Evolutionary conservation across 2,113 vertebrate genomes (phyloP), one percentile per base, ranked within the genome.

Genomic region (Eubucco bourcierii): DNA sequence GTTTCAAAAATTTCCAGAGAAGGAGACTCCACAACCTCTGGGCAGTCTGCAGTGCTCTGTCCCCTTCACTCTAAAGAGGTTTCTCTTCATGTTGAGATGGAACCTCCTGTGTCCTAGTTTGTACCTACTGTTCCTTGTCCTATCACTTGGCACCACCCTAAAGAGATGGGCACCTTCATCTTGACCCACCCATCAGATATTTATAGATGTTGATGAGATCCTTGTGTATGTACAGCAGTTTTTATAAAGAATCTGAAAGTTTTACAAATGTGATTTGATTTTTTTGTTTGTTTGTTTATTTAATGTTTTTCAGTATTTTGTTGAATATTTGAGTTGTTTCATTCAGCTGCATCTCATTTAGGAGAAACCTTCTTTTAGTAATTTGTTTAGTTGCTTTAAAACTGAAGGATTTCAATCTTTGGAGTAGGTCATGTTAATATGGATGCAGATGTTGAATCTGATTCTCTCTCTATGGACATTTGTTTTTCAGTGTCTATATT

Each of bases 401-500:
- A 33, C 24, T 7, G 14, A 37, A 44, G 13, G 31, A 34, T 87
- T 87, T 52, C 37, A 47, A 29, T 10, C 41, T 37, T 81, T 39
- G 64, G n/a, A 84, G 58, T 16, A 72, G 19, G 4, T 65, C 72
- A 28, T 85, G 44, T 44, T 56, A 31, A 80, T 60, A 58, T 41
- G n/a, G 64, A 81, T 10, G 21, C 8, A 25, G 7, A 10, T 80
- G 10, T 8, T 89, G 59, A 31, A 80, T 80, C 28, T 55, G 3
- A 23, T 77, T 77, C 33, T 82, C 4, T 60, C 10, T 46, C 1
- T 34, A 5, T 81, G 60, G 21, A 24, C 17, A 2, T 71, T 88
- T 55, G 60, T 72, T 83, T 92, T 80, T 41, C 94, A 99, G 99
- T 86, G 98, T 98, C 50, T 98, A 98, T 50, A 94, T 99, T 52